These are phyloP conservation scores for Vannuccia rotundouncinata DNA, from an alignment of 2,888 invertebrate genomes.

Conservation along the genomic window DNA sequence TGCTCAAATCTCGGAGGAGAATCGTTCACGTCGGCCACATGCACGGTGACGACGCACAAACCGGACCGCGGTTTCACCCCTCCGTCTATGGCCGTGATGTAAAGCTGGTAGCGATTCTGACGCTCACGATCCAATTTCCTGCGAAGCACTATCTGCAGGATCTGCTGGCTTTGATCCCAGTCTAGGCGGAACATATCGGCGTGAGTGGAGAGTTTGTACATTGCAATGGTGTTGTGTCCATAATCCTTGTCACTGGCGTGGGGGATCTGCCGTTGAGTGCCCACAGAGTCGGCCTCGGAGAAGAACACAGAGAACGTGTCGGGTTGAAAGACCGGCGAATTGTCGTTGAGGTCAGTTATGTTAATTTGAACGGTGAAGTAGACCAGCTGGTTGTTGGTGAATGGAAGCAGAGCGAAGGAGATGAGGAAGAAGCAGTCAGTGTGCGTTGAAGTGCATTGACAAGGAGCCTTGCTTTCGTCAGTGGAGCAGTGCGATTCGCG, in stretches of 20 bases:
- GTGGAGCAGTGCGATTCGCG: neutral
- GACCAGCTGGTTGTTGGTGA: neutral
- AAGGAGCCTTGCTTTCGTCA: neutral
- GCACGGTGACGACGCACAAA: neutral
- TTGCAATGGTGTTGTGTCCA: slow-evolving; percentile 17
- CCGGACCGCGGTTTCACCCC: neutral
- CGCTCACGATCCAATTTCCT: neutral
- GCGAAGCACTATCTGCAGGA: neutral
- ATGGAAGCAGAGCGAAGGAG: slow-evolving; percentile 9
- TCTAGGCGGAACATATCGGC: neutral
- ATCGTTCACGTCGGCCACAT: slow-evolving; percentile 7
- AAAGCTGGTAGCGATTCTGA: neutral
- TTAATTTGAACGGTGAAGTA: slow-evolving; percentile 25
- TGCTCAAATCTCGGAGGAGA: slow-evolving; percentile 11
- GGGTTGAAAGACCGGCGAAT: slow-evolving; percentile 30
- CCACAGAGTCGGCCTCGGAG: slow-evolving; percentile 29
- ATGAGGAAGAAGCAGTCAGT: slow-evolving; percentile 25
- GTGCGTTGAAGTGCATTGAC: neutral
- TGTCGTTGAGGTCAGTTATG: slow-evolving; percentile 29
- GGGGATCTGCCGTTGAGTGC: slow-evolving; percentile 11
- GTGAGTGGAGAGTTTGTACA: neutral
- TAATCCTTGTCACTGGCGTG: slow-evolving; percentile 17
- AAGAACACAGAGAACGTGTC: neutral
- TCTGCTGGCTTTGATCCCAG: neutral
- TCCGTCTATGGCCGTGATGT: neutral